These are phyloP conservation scores for Pollenia griseotomentosa DNA, from an alignment of 2,888 invertebrate genomes.

Conservation along the genomic window DNA sequence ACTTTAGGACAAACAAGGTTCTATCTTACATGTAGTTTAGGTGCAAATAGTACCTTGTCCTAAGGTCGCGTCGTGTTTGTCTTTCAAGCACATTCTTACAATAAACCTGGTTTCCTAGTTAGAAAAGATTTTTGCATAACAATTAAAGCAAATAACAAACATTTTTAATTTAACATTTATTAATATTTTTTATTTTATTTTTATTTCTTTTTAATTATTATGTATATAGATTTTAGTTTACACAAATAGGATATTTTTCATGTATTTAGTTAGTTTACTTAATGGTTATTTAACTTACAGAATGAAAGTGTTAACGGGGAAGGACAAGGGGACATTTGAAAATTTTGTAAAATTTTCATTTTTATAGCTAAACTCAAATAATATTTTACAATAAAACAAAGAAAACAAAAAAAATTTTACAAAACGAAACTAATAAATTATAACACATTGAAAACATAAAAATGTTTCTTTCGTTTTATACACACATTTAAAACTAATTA, in stretches of 20 bases:
- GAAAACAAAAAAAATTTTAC: conserved; percentile 17
- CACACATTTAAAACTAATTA: conserved; percentile 34
- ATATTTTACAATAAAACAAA: conserved; percentile 17
- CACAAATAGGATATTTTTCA: conserved; percentile 48
- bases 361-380: conserved; percentile 20
- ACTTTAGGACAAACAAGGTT: not conserved
- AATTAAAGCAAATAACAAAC: not conserved
- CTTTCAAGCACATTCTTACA: too few species aligned
- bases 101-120: not conserved
- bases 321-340: not conserved
- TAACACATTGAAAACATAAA: conserved; percentile 18
- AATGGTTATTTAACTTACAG: conserved; percentile 25
- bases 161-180: conserved; percentile 12
- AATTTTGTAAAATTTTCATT: conserved; percentile 6
- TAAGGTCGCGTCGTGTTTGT: not conserved
- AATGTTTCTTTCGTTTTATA: not conserved
- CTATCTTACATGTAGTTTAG: not conserved
- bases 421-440: not conserved
- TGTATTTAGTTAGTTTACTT: conserved; percentile 29
- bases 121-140: too few species aligned
- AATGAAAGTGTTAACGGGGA: conserved; percentile 6
- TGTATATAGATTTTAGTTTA: conserved; percentile 46
- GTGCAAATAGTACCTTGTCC: not conserved
- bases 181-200: not conserved
- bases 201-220: not conserved